Conservation (phyloP, 2,113 vertebrate species). For the Anarhynchus alexandrinus region DNA sequence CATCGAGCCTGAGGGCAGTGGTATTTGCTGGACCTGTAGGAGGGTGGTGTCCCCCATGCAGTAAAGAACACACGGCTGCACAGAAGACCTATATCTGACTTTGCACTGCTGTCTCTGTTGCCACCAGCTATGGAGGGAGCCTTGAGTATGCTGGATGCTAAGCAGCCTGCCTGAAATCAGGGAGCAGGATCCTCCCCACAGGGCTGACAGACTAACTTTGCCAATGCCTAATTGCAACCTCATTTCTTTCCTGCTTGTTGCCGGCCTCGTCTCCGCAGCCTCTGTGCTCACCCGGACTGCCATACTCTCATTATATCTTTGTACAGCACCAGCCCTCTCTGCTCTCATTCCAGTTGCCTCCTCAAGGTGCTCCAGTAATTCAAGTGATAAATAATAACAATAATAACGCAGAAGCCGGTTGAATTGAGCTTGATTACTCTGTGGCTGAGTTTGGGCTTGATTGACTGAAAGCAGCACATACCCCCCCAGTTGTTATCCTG, state of each 20-base stretch:
- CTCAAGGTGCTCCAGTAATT: constrained; percentile 59
- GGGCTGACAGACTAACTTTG: not conserved
- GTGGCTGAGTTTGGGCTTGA: constrained; percentile 46
- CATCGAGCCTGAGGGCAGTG: accelerated
- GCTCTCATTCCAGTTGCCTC: constrained; percentile 33
- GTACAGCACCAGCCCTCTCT: not conserved
- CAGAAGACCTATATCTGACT: not conserved
- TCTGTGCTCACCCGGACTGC: not conserved
- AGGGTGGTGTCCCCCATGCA: not conserved
- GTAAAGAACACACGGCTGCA: not conserved
- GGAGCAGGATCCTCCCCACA: not conserved
- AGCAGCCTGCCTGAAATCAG: not conserved
- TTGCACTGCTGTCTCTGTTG: not conserved
- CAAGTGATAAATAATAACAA: constrained; percentile 69
- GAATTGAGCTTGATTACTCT: constrained; percentile 64
- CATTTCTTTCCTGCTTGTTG: not conserved
- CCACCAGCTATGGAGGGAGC: not conserved
- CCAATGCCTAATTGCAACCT: not conserved
- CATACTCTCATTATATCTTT: not conserved
- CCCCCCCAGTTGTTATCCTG: constrained; percentile 18
- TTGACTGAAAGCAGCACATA: constrained; percentile 48
- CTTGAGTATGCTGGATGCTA: not conserved
- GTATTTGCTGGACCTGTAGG: not conserved
- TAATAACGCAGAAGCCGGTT: constrained; percentile 29
- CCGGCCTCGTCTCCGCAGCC: not conserved